Conservation (phyloP, 1,140 invertebrate species). For the Zaprionus ghesquierei region DNA sequence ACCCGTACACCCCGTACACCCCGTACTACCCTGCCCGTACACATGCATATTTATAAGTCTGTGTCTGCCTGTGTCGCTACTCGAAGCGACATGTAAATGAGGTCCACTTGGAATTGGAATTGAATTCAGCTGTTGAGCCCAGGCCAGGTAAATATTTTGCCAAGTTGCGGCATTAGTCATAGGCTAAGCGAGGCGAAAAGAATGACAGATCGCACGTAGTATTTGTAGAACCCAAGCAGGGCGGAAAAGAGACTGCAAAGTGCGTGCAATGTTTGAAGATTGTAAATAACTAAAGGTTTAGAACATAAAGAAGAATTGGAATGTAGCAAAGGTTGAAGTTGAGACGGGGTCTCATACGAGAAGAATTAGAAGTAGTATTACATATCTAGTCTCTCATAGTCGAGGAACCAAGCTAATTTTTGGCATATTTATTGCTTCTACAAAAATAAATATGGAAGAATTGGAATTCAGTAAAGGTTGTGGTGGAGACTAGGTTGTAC, state of each 20-base stretch:
- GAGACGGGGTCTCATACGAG: no score
- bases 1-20: neutral
- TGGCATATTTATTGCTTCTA: no score
- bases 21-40: neutral
- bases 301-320: neutral
- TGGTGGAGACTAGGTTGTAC: no score
- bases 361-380: no score
- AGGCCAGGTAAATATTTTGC: slow-evolving; percentile 44
- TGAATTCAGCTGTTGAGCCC: slow-evolving; percentile 39
- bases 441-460: no score
- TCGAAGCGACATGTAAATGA: slow-evolving; percentile 31
- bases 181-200: neutral
- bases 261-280: neutral
- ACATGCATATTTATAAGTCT: neutral
- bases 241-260: neutral
- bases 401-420: no score
- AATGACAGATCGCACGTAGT: neutral
- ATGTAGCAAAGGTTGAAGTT: no score
- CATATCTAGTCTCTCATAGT: no score
- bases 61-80: neutral
- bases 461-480: no score
- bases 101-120: slow-evolving; percentile 42
- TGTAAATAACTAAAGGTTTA: neutral
- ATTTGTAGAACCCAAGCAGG: slow-evolving; percentile 9
- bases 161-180: slow-evolving; percentile 46